Base-by-base conservation (phyloP, 2,113 vertebrate species). In the Burhinus bistriatus region DNA sequence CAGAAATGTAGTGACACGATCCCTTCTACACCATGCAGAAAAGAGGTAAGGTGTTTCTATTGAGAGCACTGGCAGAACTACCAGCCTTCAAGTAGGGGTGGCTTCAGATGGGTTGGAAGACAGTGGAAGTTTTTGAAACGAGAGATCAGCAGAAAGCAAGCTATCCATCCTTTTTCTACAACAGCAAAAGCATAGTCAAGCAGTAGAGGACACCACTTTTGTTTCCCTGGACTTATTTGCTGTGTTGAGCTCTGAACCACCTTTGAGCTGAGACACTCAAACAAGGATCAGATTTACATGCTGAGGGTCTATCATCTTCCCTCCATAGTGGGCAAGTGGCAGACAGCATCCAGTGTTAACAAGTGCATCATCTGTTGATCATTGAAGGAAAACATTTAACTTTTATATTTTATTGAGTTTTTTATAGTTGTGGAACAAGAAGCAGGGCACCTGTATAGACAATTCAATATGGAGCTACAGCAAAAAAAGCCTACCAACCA, bases 291-390 rank as follows among this genome's bases (percentile, higher is more conserved):
- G 19, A 38, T 71, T 69, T 49, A 45, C 9, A 18, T 20, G n/a
- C 17, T 36, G 19, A 79, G 16, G 18, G 20, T 40, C 19, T 7
- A 3, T 45, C 25, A 27, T 5, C 5, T 78, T 68, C 16, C 6
- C 21, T 51, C 29, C 6, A 2, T 14, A 62, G 30, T 0, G 1
- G 29, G 34, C 26, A 69, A 12, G 20, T 54, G 23, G 45, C 42
- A 84, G 38, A 45, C 20, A 73, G 16, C 20, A n/a, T 44, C 11
- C 38, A 49, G 8, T 71, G 17, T 66, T 68, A 89, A 69, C 5
- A 65, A 57, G 21, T 32, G 11, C 22, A 49, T 57, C 5, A 40
- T 42, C 26, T 58, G 5, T 27, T 59, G 19, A 6, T 52, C 12
- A 17, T 0, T 25, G 36, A 54, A 57, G 18, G 26, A 82, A 84